Conservation (phyloP, 2,113 vertebrate species). For the Odontesthes bonariensis region DNA sequence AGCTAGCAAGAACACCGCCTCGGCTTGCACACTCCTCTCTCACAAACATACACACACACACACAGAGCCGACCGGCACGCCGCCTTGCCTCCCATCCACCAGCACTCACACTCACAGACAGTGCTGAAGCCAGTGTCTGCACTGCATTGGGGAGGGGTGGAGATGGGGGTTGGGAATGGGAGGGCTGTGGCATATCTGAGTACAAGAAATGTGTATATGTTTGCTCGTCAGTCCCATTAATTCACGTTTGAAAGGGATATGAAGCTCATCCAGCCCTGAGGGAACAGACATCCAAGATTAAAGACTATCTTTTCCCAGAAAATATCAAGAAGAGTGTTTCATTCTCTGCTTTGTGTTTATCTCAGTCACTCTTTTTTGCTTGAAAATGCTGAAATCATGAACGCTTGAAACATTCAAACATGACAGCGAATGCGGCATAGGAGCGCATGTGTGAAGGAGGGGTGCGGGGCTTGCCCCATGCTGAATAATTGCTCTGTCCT, state of each 20-base stretch:
- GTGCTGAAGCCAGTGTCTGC: conserved; percentile 44
- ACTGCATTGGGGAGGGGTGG: conserved; percentile 13
- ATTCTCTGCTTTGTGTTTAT: conserved; percentile 15
- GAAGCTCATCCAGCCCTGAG: conserved; percentile 35
- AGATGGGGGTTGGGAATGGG: conserved; percentile 21
- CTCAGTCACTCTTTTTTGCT: not conserved
- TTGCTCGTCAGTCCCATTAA: conserved; percentile 39
- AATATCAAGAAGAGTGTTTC: conserved; percentile 26
- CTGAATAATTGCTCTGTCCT: conserved; percentile 75
- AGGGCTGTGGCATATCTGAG: conserved; percentile 27
- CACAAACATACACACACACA: conserved; percentile 4
- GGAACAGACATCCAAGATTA: conserved; percentile 34
- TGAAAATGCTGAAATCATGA: not conserved
- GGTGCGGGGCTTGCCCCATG: conserved; percentile 48
- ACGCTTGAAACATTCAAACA: conserved; percentile 34
- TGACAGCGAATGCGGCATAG: conserved; percentile 14
- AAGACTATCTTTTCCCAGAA: conserved; percentile 26
- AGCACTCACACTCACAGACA: conserved; percentile 9
- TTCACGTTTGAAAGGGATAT: conserved; percentile 57
- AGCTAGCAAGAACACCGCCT: conserved; percentile 31
- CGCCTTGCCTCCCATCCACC: conserved; percentile 30
- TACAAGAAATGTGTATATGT: conserved; percentile 13
- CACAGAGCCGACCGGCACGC: conserved; percentile 20
- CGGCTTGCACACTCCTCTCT: conserved; percentile 21
- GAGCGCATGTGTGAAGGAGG: conserved; percentile 12